Percentiles rank a stretch among this genome's conserved stretches.
Evolutionary conservation across 1,140 invertebrate genomes (phyloP).

Genomic region (Leptinotarsa undecemlineata): DNA sequence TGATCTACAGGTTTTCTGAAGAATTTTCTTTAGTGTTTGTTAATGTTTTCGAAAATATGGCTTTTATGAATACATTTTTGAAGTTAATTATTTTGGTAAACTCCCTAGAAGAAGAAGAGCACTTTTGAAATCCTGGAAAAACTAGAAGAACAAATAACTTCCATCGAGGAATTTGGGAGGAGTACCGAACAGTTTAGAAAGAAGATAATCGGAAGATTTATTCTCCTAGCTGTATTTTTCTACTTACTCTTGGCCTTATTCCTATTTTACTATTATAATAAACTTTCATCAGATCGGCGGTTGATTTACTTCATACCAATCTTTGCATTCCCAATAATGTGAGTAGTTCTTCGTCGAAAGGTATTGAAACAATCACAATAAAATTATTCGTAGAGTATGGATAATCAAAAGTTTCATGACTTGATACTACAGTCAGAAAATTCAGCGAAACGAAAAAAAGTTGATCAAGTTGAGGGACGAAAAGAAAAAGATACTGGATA

Average conservation of each 20-base stretch:
- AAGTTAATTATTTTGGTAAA: background rate
- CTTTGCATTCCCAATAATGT: constrained; percentile 78
- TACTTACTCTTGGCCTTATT: constrained; percentile 75
- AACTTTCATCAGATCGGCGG: constrained; percentile 68
- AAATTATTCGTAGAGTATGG: constrained; percentile 70
- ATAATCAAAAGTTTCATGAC: constrained; percentile 76
- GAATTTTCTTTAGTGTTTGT: background rate
- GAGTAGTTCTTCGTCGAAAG: constrained; percentile 55
- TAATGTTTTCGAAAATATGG: constrained; percentile 38
- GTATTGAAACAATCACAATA: background rate
- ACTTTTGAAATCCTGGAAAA: constrained; percentile 76
- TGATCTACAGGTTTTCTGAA: background rate
- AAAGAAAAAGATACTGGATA: constrained; percentile 89
- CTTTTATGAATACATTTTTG: constrained; percentile 32
- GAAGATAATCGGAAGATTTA: constrained; percentile 75
- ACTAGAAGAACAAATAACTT: constrained; percentile 79
- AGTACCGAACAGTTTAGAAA: constrained; percentile 80
- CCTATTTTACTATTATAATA: constrained; percentile 80
- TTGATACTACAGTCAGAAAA: constrained; percentile 86
- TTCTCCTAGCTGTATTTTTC: constrained; percentile 78
- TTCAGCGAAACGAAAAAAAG: constrained; percentile 78
- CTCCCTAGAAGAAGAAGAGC: constrained; percentile 78
- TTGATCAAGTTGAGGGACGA: constrained; percentile 73
- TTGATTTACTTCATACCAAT: constrained; percentile 74
- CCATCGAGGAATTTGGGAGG: constrained; percentile 77